These are phyloP conservation scores for Aphis gossypii DNA, from an alignment of 1,140 invertebrate genomes.

Conservation along the genomic window DNA sequence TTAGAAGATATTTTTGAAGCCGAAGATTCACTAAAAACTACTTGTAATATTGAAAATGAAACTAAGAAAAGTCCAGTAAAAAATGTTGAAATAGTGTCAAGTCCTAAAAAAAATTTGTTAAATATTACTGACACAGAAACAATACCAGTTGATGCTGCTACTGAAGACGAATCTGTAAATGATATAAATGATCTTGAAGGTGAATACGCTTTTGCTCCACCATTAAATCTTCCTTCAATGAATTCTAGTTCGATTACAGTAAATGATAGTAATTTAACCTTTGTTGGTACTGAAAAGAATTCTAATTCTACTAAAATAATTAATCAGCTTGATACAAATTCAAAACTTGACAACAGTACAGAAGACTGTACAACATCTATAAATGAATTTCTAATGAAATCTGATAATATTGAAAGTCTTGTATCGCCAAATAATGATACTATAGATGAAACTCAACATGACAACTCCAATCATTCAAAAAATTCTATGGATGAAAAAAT, in stretches of 20 bases:
- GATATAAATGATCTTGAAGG: background rate
- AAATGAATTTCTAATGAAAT: background rate
- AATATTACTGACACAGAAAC: background rate
- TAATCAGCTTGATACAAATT: background rate
- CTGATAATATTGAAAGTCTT: background rate
- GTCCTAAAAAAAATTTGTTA: background rate
- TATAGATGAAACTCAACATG: background rate
- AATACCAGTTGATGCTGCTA: background rate
- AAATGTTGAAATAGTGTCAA: background rate
- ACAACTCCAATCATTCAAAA: background rate
- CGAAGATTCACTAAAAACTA: constrained; percentile 46
- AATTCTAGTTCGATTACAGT: background rate
- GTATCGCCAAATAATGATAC: background rate
- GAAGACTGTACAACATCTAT: background rate
- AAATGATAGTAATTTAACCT: background rate
- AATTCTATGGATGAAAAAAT: background rate
- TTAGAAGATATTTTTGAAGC: constrained; percentile 39
- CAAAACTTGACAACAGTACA: background rate
- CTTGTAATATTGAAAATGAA: background rate
- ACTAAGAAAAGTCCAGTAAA: background rate
- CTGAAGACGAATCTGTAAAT: background rate
- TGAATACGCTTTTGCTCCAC: constrained; percentile 3
- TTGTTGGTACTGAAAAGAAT: background rate
- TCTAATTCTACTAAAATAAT: background rate
- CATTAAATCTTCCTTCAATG: background rate